Percentiles rank a stretch among this genome's conserved stretches.
These are phyloP conservation scores for Callipepla californica DNA, from an alignment of 2,113 vertebrate species.

Conservation along the genomic window DNA sequence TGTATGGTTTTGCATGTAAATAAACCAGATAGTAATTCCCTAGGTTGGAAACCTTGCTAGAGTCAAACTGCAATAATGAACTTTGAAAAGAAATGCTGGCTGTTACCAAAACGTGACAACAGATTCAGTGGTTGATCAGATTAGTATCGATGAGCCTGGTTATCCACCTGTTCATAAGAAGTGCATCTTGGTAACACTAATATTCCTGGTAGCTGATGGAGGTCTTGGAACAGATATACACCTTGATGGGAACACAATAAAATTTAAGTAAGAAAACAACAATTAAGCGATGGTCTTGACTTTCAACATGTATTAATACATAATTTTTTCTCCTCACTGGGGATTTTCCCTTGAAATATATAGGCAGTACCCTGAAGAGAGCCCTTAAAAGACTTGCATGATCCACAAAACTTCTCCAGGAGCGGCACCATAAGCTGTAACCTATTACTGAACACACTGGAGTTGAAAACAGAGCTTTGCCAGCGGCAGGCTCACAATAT, in stretches of 20 bases:
- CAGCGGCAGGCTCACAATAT: slow-evolving; percentile 16
- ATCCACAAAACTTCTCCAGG: slow-evolving; percentile 14
- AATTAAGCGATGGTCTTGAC: neutral
- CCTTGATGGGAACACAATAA: neutral
- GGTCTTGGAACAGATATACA: neutral
- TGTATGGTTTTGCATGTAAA: neutral
- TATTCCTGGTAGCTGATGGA: neutral
- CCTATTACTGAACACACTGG: neutral
- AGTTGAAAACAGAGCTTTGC: neutral
- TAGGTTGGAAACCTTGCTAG: neutral
- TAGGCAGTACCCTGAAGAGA: neutral
- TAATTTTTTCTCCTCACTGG: rapidly evolving
- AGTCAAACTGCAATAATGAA: neutral
- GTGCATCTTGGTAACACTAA: neutral
- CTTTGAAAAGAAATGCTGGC: neutral
- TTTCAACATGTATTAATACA: neutral
- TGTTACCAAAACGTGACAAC: no score
- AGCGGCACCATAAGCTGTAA: neutral
- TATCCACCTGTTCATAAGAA: neutral
- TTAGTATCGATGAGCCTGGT: slow-evolving; percentile 19
- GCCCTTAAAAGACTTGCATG: neutral
- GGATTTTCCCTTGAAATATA: rapidly evolving
- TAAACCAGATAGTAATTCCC: neutral
- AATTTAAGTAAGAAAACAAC: neutral
- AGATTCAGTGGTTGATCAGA: neutral